Evolutionary conservation across 2,888 invertebrate species (phyloP), one percentile per base, ranked within the genome.

Genomic region (Apotomis capreana): DNA sequence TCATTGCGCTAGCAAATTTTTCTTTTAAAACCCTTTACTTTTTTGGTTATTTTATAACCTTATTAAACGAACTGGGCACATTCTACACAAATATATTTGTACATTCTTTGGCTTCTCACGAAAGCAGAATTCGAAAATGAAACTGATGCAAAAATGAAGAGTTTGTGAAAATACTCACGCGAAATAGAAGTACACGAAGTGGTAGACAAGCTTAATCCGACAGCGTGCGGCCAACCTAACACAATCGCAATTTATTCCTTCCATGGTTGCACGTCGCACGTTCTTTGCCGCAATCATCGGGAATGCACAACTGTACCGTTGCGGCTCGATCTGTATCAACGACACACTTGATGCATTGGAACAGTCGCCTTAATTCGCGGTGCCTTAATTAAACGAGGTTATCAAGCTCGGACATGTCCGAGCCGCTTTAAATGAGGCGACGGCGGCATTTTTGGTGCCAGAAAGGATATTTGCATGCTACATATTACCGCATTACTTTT

Each of bases 171-270:
- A 26, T 2, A 26, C 26, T 26, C 2, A 26, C 26, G 26, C 26
- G 44, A 44, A 44, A 44, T 6, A 44, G 44, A 44, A 26, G 26
- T 26, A 26, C 1, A 26, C 26, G 26, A 26, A 40, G 40, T 6
- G 49, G 8, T 55, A 55, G 13, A 44, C 10, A 60, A 36, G 15
- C 5, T 5, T 36, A 37, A 51, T 44, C 49, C 49, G 51, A 40
- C 37, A 61, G 67, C 61, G n/a, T 67, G 70, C 67, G 49, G 37
- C 51, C 15, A 36, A 5, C 49, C 87, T 86, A 87, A 86, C 87
- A 86, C 80, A 84, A 87, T 89, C 86, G 88, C 89, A 88, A 89
- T 89, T 87, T 89, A 87, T 88, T 85, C 84, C 79, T 80, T 76
- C 81, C 80, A 81, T 74, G 60, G 63, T 51, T 67, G 69, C 69